Evolutionary conservation across 2,888 invertebrate species (phyloP).

Genomic region (Stenchaetothrips biformis): DNA sequence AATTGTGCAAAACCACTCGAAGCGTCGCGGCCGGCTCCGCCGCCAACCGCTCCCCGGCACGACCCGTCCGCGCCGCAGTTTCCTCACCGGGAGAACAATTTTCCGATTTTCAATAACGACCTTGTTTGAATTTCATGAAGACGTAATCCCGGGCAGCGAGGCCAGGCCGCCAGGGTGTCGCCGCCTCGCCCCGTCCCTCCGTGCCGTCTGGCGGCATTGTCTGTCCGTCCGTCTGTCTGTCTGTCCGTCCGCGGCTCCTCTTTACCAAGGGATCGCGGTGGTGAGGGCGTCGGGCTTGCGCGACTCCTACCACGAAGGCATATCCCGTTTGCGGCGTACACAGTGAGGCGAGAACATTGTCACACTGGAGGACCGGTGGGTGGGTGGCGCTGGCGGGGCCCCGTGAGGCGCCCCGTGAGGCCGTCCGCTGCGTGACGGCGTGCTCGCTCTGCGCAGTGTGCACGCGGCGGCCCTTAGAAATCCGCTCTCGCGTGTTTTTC

Average conservation of each 20-base stretch:
- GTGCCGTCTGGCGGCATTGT: background rate
- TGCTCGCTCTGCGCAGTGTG: background rate
- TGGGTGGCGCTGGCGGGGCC: no score
- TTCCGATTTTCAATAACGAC: conserved; percentile 22
- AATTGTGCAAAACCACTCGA: conserved; percentile 12
- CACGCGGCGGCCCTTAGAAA: background rate
- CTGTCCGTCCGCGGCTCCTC: no score
- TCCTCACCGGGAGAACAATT: background rate
- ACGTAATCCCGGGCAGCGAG: conserved; percentile 5
- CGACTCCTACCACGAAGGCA: no score
- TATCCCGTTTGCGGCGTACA: no score
- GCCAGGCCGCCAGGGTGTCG: background rate
- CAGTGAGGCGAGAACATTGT: no score
- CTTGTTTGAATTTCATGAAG: conserved; percentile 22
- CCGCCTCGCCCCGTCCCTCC: background rate
- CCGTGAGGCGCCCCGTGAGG: no score
- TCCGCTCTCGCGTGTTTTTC: background rate
- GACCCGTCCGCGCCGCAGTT: background rate
- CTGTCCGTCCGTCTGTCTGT: no score
- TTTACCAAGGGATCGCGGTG: no score
- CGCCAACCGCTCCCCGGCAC: background rate
- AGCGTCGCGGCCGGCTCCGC: background rate
- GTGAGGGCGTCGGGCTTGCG: no score
- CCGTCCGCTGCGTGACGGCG: no score
- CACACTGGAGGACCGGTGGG: no score